Percentiles rank a stretch among this genome's conserved stretches.
Evolutionary conservation across 1,140 invertebrate species (phyloP).

Genomic region (Andricus grossulariae): DNA sequence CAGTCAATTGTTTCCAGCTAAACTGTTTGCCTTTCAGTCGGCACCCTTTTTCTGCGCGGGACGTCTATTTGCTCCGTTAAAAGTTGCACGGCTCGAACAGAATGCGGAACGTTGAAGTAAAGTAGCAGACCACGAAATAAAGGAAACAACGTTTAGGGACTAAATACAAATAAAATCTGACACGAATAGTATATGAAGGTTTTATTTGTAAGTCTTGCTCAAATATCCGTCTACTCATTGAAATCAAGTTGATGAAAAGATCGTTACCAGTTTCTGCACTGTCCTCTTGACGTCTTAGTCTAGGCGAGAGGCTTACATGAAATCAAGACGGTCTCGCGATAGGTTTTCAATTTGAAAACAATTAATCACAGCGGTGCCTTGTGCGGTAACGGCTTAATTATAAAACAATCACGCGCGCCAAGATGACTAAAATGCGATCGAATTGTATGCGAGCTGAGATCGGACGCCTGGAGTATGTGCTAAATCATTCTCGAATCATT

Average conservation of each 20-base stretch:
- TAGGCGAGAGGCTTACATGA: conserved; percentile 35
- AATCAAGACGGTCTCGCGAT: conserved; percentile 71
- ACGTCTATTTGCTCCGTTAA: conserved; percentile 73
- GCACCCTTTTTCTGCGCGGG: conserved; percentile 70
- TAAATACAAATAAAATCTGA: background rate
- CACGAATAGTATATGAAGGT: no score
- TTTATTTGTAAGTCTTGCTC: no score
- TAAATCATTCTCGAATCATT: conserved; percentile 75
- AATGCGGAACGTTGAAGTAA: conserved; percentile 62
- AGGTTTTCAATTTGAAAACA: conserved; percentile 75
- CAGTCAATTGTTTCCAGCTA: conserved; percentile 77
- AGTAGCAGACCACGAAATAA: conserved; percentile 37
- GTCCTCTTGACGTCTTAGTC: conserved; percentile 3
- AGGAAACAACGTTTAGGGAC: background rate
- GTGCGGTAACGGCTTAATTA: conserved; percentile 74
- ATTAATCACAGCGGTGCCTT: conserved; percentile 70
- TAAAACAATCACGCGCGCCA: conserved; percentile 74
- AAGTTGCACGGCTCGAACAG: conserved; percentile 62
- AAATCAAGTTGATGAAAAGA: conserved; percentile 3
- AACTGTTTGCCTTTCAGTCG: conserved; percentile 77
- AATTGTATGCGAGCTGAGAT: conserved; percentile 48
- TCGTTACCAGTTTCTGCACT: background rate
- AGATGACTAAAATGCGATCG: conserved; percentile 60
- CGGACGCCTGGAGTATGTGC: conserved; percentile 65
- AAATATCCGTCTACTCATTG: background rate